phyloP scores from a whole-genome alignment of 1,140 invertebrate genomes.

The Papilio dardanus region DNA sequence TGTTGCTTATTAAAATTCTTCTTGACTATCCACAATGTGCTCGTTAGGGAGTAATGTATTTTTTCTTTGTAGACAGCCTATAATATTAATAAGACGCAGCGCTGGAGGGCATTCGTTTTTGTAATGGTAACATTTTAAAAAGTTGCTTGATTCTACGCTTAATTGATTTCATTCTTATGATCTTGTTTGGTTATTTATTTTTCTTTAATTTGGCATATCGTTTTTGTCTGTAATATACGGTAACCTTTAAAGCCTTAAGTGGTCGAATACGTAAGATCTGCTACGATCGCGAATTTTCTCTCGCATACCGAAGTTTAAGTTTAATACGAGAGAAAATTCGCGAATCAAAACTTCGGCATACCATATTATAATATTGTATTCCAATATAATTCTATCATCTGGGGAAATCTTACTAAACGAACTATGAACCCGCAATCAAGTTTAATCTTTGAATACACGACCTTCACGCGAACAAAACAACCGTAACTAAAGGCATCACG shows the following conservation, averaged over 20 bases:
- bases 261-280: too few species aligned
- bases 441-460: background rate
- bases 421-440: background rate
- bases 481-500: slow-evolving; percentile 14
- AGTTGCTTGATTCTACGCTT: background rate
- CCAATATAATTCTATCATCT: background rate
- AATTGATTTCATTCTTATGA: background rate
- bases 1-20: slow-evolving; percentile 23
- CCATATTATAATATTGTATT: too few species aligned
- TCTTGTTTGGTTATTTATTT: background rate
- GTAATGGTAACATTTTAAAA: background rate
- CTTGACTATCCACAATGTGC: slow-evolving; percentile 3
- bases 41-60: slow-evolving; percentile 16
- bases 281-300: too few species aligned
- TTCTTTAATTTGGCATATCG: background rate
- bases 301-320: too few species aligned
- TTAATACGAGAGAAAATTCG: too few species aligned
- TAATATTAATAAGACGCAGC: background rate
- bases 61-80: slow-evolving; percentile 10
- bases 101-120: background rate
- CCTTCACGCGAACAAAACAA: slow-evolving; percentile 9
- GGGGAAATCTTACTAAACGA: background rate
- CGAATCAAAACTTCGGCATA: too few species aligned
- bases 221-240: too few species aligned
- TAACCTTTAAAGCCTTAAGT: too few species aligned